A percentile compares a stretch with the other conserved stretches of the same genome.
phyloP scores from a whole-genome alignment of 1,140 invertebrate species.

The Elysia chlorotica region DNA sequence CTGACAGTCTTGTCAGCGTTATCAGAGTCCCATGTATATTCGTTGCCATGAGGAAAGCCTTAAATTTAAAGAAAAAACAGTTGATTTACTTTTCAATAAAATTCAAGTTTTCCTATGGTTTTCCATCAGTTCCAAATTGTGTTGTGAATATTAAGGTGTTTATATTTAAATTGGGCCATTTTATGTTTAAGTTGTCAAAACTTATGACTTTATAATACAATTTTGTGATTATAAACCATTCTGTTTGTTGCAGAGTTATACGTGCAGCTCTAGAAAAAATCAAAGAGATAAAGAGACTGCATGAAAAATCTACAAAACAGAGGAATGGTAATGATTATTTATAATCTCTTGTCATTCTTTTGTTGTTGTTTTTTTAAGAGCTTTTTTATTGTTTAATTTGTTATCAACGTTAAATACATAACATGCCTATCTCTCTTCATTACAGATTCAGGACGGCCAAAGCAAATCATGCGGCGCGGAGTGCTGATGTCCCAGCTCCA shows the following conservation, averaged over 20 bases:
- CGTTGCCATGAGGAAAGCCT: no score
- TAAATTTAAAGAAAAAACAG: no score
- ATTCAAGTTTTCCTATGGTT: not conserved
- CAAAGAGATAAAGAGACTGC: slow-evolving; percentile 86
- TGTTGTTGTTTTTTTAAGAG: slow-evolving; percentile 1
- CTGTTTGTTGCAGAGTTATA: slow-evolving; percentile 65
- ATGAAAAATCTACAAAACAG: slow-evolving; percentile 79
- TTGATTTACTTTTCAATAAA: no score
- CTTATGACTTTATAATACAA: not conserved
- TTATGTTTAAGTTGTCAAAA: not conserved
- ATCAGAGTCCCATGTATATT: no score
- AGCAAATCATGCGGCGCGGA: slow-evolving; percentile 88
- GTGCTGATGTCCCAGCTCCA: slow-evolving; percentile 94
- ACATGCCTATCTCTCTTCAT: slow-evolving; percentile 3
- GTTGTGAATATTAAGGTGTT: not conserved
- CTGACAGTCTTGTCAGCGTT: no score
- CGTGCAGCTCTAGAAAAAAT: slow-evolving; percentile 84
- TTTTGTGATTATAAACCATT: not conserved
- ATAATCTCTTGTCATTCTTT: not conserved
- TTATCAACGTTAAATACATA: not conserved
- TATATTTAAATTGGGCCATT: not conserved
- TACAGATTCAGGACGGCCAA: slow-evolving; percentile 62
- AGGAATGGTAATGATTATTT: slow-evolving; percentile 23
- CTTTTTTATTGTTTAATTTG: not conserved
- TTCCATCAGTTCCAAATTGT: not conserved